Base-by-base conservation (phyloP, 2,888 invertebrate species). In the Platypus cylindrus region DNA sequence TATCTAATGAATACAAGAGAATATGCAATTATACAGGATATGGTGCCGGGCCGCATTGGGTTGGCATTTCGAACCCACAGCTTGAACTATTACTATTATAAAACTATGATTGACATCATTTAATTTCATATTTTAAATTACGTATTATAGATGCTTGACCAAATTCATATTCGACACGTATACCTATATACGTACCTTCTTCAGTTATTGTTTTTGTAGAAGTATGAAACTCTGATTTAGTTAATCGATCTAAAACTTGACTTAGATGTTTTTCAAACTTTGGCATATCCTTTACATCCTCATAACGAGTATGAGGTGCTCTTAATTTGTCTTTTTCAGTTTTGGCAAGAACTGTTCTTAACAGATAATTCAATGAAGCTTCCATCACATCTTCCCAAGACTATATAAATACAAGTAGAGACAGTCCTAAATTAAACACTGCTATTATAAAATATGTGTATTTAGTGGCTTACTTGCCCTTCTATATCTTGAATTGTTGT, bases 361-460 rank as follows among this genome's bases (percentile, higher is more conserved):
- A 55, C 23, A 84, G 62, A 50, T 74, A 74, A 9, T 72, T 68
- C 26, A 82, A 56, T 0, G 73, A 68, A 38, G 75, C 73, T 45
- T 80, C 76, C 2, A 76, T 71, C 3, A 74, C 66, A 58, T 85
- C 85, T 55, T 85, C 83, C 84, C 85, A 85, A 50, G 78, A 78
- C 83, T 84, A 51, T 13, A n/a, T 16, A 15, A 13, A 13, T 16
- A 13, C 28, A 13, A 28, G 5, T 7, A 5, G 9, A 8, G n/a
- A 13, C 5, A 15, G 28, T 13, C 9, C 11, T 11, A 13, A 28
- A 12, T 9, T 28, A 13, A 13, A 13, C 14, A 12, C 16, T 13
- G 26, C 11, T 25, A 25, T 12, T 25, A 25, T 11, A 8, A 5
- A 8, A 11, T 25, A 7, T 8, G 20, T 20, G 9, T 20, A 7